Evolutionary conservation across 1,140 invertebrate genomes (phyloP).

Genomic region (Aleiodes sp.): DNA sequence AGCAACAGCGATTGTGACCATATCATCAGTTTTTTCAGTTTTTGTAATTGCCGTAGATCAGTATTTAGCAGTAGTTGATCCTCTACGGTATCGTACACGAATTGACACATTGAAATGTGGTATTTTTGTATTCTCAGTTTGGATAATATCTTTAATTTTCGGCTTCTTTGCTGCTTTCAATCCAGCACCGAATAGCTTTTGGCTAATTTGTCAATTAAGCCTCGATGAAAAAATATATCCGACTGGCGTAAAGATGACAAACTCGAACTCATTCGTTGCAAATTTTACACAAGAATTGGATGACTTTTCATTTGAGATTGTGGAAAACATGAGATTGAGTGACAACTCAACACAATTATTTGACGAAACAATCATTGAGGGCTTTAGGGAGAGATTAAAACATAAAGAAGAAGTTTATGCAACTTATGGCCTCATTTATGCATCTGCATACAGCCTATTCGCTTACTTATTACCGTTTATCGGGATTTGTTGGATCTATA

Average conservation of each 20-base stretch:
- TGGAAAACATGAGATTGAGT: neutral
- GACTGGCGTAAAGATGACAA: neutral
- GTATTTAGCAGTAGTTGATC: conserved; percentile 87
- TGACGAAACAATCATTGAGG: too few relatives aligned
- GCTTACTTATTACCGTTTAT: conserved; percentile 75
- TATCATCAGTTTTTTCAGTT: conserved; percentile 74
- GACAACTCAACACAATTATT: neutral
- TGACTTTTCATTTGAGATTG: neutral
- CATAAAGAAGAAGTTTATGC: neutral
- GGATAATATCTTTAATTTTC: conserved; percentile 73
- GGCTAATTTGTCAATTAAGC: conserved; percentile 63
- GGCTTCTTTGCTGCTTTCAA: conserved; percentile 67
- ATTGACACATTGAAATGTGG: conserved; percentile 78
- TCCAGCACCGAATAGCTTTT: conserved; percentile 65
- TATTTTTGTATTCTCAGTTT: conserved; percentile 73
- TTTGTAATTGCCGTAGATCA: conserved; percentile 86
- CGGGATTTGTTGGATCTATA: conserved; percentile 76
- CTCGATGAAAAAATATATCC: neutral
- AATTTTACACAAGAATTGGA: neutral
- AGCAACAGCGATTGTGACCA: conserved; percentile 54
- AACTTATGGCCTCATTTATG: conserved; percentile 58
- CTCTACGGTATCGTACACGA: conserved; percentile 82
- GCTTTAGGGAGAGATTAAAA: too few relatives aligned
- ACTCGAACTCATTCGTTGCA: neutral
- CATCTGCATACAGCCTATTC: conserved; percentile 66